These are phyloP conservation scores for Melinopterus prodromus DNA, from an alignment of 2,888 invertebrate species.

Conservation along the genomic window DNA sequence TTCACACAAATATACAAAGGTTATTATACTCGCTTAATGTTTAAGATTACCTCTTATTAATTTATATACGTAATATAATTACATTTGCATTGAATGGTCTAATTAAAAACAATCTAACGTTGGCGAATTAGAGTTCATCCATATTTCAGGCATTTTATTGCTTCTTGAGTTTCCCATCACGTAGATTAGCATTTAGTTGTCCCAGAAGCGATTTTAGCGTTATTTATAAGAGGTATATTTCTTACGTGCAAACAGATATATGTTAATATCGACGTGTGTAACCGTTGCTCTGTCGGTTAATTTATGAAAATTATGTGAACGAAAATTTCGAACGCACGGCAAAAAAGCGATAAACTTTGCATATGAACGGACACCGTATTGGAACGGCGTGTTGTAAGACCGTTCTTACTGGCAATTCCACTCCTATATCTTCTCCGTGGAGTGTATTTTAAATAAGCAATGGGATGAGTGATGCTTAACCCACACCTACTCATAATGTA, in stretches of 20 bases:
- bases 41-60: not conserved
- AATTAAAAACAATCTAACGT: not conserved
- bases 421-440: not conserved
- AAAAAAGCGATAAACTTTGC: not conserved
- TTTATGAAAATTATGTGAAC: slow-evolving; percentile 4
- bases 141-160: not conserved
- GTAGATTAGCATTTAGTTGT: not conserved
- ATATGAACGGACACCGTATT: not conserved
- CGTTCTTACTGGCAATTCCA: not conserved
- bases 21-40: not conserved
- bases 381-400: not conserved
- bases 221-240: not conserved
- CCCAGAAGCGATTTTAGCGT: not conserved
- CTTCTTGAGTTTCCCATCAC: not conserved
- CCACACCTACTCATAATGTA: not conserved
- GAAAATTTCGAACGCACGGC: not conserved
- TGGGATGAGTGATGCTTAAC: not conserved
- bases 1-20: not conserved
- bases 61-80: not conserved
- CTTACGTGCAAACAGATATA: not conserved
- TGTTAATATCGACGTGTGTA: not conserved
- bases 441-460: not conserved
- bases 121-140: not conserved
- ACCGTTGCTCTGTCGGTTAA: not conserved
- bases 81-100: not conserved